Conservation (phyloP, 1,140 invertebrate species). For the Penaeus vannamei region DNA sequence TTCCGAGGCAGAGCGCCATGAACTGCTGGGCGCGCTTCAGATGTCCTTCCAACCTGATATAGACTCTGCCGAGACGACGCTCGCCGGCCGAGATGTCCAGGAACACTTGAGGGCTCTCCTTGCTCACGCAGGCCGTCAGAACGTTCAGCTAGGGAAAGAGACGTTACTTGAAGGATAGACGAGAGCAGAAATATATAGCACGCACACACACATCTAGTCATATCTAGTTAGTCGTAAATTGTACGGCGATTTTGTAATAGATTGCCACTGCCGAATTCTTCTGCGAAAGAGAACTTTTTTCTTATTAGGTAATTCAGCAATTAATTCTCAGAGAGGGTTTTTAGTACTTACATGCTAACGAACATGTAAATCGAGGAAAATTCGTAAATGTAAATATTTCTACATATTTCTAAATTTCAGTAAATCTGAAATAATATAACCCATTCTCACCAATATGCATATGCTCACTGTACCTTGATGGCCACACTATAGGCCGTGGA, state of each 20-base stretch:
- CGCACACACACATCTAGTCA: background rate
- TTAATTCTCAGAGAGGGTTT: no score
- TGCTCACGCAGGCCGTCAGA: slow-evolving; percentile 39
- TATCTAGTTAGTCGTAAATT: background rate
- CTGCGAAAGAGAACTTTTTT: background rate
- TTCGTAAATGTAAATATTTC: no score
- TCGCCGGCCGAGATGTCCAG: slow-evolving; percentile 53
- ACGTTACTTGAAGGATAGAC: no score
- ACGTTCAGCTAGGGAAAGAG: slow-evolving; percentile 24
- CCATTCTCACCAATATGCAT: background rate
- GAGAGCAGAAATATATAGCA: no score
- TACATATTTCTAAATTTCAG: no score
- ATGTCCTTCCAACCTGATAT: slow-evolving; percentile 40
- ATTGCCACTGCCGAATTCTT: background rate
- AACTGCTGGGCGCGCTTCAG: slow-evolving; percentile 54
- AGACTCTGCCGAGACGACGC: slow-evolving; percentile 31
- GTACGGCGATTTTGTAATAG: background rate
- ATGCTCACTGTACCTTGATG: slow-evolving; percentile 44
- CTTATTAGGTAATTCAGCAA: no score
- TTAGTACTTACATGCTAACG: no score
- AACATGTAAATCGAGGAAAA: no score
- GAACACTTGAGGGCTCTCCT: slow-evolving; percentile 40
- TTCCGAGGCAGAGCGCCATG: slow-evolving; percentile 52
- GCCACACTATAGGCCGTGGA: slow-evolving; percentile 54
- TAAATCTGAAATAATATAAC: no score